Evolutionary conservation across 2,113 vertebrate species (phyloP).

Genomic region (Sturnira hondurensis): DNA sequence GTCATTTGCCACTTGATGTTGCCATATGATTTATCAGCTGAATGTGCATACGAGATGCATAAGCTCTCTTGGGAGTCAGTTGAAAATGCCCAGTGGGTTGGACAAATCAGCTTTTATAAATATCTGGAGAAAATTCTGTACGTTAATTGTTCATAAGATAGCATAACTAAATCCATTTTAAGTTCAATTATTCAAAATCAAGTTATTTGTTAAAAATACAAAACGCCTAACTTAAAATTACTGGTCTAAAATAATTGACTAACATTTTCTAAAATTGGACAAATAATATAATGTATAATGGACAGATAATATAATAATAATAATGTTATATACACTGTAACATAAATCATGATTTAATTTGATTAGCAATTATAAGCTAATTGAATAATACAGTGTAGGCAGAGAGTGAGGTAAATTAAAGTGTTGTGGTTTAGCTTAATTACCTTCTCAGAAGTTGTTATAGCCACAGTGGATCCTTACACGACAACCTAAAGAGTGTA

Average conservation of each 20-base stretch:
- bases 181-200: not conserved
- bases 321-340: constrained; percentile 48
- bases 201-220: not conserved
- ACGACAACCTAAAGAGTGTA: constrained; percentile 52
- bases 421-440: constrained; percentile 53
- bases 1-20: not conserved
- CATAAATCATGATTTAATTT: constrained; percentile 75
- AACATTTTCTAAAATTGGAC: not conserved
- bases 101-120: not conserved
- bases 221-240: constrained; percentile 35
- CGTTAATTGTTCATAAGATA: not conserved
- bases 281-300: constrained; percentile 49
- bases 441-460: constrained; percentile 53
- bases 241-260: not conserved
- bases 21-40: not conserved
- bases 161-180: not conserved
- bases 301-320: constrained; percentile 59
- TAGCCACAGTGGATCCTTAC: constrained; percentile 64
- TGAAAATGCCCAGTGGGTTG: not conserved
- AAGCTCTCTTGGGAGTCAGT: not conserved
- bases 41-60: not conserved
- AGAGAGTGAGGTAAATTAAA: constrained; percentile 68
- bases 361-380: constrained; percentile 72
- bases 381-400: constrained; percentile 49
- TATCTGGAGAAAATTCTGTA: not conserved